Base-by-base conservation (phyloP, 2,797 vertebrate genomes). In the Salmo trutta region DNA sequence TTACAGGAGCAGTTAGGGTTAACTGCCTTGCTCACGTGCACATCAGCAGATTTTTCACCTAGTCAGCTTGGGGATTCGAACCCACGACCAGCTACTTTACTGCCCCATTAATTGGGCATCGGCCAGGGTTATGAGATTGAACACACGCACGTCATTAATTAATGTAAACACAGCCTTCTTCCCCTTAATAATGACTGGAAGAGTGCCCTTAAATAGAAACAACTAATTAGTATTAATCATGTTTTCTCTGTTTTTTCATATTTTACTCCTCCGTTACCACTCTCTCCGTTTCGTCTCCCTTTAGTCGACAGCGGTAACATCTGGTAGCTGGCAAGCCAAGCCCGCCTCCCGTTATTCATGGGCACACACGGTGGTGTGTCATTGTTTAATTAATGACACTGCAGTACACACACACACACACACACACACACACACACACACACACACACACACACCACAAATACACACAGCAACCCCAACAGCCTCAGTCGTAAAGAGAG, bases 171-270 rank as follows among this genome's bases (percentile, higher is more conserved):
- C n/a, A 71, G 10, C 29, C 7, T 75, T 80, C 72, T 71, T 73
- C 74, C 79, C 62, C 79, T 78, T 69, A 84, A 83, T 80, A 62
- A 81, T 81, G 62, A 73, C 68, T 79, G 66, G 71, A 80, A 74
- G 68, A 75, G 21, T 74, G 80, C n/a, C 72, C 74, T 79, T 29
- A 14, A 78, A 70, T 68, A 75, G 74, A 78, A 82, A 80, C 51
- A 73, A 76, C 67, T 81, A 81, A 80, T 79, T 83, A 67, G 73
- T 56, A 80, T 85, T 78, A 82, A 84, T 83, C 56, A 78, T 59
- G 62, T 83, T 77, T 82, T 54, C 69, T 73, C 59, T 66, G 53
- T 62, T 51, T 74, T 56, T 4, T 36, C 36, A 36, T 7, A 36
- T 7, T 36, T 36, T 36, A 36, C 36, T 36, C 36, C 36, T 36